Conservation (phyloP, 2,888 invertebrate genomes). For the Lamellibrachia satsuma region DNA sequence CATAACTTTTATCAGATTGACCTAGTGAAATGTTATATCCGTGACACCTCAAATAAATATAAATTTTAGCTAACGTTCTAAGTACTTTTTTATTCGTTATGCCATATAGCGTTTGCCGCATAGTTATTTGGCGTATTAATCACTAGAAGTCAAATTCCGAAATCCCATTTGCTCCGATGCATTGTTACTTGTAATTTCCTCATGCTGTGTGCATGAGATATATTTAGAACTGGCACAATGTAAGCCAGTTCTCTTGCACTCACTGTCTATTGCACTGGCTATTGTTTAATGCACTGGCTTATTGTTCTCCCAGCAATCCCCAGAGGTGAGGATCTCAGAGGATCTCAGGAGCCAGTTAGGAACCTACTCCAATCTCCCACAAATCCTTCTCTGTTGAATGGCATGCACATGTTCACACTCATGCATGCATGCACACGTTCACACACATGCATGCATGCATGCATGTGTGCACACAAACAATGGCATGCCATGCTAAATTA, state of each 20-base stretch:
- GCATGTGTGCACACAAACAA: background rate
- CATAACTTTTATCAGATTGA: too few species aligned
- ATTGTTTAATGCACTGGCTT: background rate
- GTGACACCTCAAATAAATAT: too few species aligned
- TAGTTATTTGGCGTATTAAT: background rate
- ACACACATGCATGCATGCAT: background rate
- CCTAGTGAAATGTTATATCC: too few species aligned
- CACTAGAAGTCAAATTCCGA: background rate
- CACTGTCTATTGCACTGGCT: background rate
- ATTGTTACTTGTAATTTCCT: background rate
- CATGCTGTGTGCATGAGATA: background rate
- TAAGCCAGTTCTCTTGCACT: background rate
- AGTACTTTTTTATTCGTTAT: too few species aligned
- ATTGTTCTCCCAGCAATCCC: background rate
- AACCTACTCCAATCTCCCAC: background rate
- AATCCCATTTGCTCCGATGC: background rate
- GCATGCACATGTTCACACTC: background rate
- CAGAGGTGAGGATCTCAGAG: background rate
- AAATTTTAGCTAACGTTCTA: too few species aligned
- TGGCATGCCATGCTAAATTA: background rate
- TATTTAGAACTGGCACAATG: background rate
- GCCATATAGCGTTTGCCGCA: too few species aligned
- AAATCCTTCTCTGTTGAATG: background rate
- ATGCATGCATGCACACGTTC: background rate
- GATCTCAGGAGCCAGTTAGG: background rate